Evolutionary conservation across 2,797 vertebrate genomes (phyloP), one percentile per base, ranked within the genome.

Genomic region (Lophius americanus): DNA sequence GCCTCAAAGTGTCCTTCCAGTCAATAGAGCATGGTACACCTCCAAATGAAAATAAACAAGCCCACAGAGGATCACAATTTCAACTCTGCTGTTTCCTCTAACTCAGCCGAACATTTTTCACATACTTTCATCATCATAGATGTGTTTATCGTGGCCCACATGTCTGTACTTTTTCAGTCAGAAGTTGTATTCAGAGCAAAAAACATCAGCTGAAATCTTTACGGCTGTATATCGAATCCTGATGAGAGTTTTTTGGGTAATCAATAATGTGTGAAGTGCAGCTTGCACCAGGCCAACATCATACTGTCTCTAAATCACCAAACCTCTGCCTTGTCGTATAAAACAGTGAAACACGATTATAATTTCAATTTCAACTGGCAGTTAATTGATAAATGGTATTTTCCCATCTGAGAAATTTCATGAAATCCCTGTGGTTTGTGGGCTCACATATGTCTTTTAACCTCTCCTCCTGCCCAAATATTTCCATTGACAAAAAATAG

Each of bases 1-100:
- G 56, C 56, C 36, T 69, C 35, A 48, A 48, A 51, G 52, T 68
- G 14, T 68, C 47, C 33, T 32, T 50, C 9, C 56, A 49, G 47
- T 64, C 49, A 48, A 38, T 7, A 2, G 12, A 56, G 51, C 9
- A 7, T n/a, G 35, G 9, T 51, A 3, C 54, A 42, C 33, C 8
- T 60, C 5, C 39, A 14, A 67, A 12, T 13, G 12, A 51, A 68
- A 58, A 46, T 9, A 23, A 23, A 38, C n/a, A 47, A 32, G 46
- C 43, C 5, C 7, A 38, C 9, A 8, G 23, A n/a, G 10, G 41
- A n/a, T 36, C 7, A 41, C 23, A 23, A 23, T 23, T 23, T 23
- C 23, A 23, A 23, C 23, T 23, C 23, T 23, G 23, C 23, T 23
- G 23, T 23, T 23, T 42, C 35, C 35, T 8, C 9, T 4, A 59